phyloP scores from a whole-genome alignment of 2,113 vertebrate species.

The Cyphomyrus discorhynchus region DNA sequence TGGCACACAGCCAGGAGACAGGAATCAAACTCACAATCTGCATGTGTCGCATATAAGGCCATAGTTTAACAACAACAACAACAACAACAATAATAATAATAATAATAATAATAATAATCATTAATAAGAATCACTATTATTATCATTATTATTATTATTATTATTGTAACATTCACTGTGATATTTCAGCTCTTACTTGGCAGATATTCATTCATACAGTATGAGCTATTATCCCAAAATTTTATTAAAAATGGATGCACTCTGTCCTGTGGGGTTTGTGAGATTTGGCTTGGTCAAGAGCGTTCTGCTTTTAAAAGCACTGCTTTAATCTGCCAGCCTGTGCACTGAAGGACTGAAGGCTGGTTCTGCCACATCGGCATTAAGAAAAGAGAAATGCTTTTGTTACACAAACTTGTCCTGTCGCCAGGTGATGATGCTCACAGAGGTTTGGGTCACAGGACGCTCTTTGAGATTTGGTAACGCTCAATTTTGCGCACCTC shows the following conservation, averaged over 20 bases:
- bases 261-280: background rate
- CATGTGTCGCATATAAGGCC: background rate
- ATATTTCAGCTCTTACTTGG: background rate
- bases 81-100: background rate
- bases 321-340: background rate
- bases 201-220: background rate
- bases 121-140: background rate
- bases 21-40: background rate
- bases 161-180: background rate
- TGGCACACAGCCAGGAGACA: background rate
- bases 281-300: background rate
- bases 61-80: background rate
- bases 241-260: background rate
- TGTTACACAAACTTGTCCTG: background rate
- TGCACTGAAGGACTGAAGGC: background rate
- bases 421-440: background rate
- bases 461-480: background rate
- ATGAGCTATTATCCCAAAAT: background rate
- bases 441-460: background rate
- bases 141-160: background rate
- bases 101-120: background rate
- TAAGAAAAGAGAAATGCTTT: background rate
- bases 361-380: background rate
- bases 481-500: background rate
- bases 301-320: background rate